These are phyloP conservation scores for Stenolophus ochropezus DNA, from an alignment of 2,888 invertebrate genomes.

Conservation along the genomic window DNA sequence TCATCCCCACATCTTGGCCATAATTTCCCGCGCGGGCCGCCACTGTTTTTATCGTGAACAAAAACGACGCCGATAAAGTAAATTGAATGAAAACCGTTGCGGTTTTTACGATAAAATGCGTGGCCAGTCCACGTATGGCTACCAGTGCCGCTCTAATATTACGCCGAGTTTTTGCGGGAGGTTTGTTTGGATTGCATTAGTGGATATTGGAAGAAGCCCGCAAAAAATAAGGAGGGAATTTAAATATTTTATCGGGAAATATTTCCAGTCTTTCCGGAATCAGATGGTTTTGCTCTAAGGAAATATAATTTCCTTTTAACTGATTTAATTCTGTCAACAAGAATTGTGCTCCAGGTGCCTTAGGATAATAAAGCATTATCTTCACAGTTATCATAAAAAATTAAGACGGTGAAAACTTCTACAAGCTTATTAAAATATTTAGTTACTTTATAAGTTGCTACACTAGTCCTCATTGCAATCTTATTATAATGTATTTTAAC, in stretches of 20 bases:
- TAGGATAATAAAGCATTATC: background rate
- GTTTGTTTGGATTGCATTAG: constrained; percentile 15
- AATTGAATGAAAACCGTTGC: constrained; percentile 58
- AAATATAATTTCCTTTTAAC: background rate
- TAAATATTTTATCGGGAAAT: background rate
- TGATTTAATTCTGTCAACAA: background rate
- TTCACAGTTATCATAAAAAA: too few species aligned
- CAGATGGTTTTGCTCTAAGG: background rate
- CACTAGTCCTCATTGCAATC: too few species aligned
- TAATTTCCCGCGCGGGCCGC: background rate
- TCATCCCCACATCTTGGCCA: background rate
- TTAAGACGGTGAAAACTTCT: too few species aligned
- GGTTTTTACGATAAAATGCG: constrained; percentile 48
- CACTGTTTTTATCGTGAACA: constrained; percentile 42
- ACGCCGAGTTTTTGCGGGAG: constrained; percentile 3
- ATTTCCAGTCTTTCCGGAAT: background rate
- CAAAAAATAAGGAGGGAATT: background rate
- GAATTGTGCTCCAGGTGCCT: background rate
- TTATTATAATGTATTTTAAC: too few species aligned
- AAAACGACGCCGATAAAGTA: constrained; percentile 54
- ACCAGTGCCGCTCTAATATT: constrained; percentile 1
- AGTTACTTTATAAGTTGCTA: too few species aligned
- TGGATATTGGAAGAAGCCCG: constrained; percentile 19
- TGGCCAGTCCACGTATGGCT: constrained; percentile 11
- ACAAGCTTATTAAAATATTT: too few species aligned